These are phyloP conservation scores for Acanthococcus lagerstroemiae DNA, from an alignment of 2,888 invertebrate species.

Conservation along the genomic window DNA sequence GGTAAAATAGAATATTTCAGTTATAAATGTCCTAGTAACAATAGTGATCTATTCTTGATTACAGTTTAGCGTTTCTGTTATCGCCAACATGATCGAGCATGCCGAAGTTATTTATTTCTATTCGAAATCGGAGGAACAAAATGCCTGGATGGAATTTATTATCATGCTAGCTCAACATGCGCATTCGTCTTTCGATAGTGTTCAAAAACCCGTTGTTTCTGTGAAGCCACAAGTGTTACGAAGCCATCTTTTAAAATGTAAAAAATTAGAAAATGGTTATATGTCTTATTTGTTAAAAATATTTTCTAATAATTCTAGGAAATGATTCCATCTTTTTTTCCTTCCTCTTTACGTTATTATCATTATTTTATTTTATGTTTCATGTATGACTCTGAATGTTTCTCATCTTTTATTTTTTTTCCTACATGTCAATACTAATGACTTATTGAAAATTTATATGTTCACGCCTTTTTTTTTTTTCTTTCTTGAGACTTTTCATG, in stretches of 20 bases:
- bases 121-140: slow-evolving; percentile 16
- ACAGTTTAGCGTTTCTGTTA: slow-evolving; percentile 50
- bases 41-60: background rate
- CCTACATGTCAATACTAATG: slow-evolving; percentile 2
- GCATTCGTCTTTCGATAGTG: slow-evolving; percentile 5
- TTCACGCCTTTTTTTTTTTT: slow-evolving; percentile 7
- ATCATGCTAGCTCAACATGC: slow-evolving; percentile 16
- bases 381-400: slow-evolving; percentile 18
- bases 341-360: background rate
- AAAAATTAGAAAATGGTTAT: slow-evolving; percentile 24
- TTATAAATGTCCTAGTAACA: background rate
- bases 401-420: slow-evolving; percentile 11
- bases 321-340: background rate
- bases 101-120: slow-evolving; percentile 41
- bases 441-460: slow-evolving; percentile 1
- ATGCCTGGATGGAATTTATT: slow-evolving; percentile 19
- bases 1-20: no score
- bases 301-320: slow-evolving; percentile 23
- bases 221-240: slow-evolving; percentile 22
- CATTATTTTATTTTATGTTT: slow-evolving; percentile 2
- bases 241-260: slow-evolving; percentile 26
- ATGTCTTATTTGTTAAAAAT: slow-evolving; percentile 23
- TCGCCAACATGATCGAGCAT: slow-evolving; percentile 47
- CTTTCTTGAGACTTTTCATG: background rate
- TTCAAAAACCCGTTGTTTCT: slow-evolving; percentile 20